These are phyloP conservation scores for Bombus pascuorum DNA, from an alignment of 1,140 invertebrate species.

Conservation along the genomic window DNA sequence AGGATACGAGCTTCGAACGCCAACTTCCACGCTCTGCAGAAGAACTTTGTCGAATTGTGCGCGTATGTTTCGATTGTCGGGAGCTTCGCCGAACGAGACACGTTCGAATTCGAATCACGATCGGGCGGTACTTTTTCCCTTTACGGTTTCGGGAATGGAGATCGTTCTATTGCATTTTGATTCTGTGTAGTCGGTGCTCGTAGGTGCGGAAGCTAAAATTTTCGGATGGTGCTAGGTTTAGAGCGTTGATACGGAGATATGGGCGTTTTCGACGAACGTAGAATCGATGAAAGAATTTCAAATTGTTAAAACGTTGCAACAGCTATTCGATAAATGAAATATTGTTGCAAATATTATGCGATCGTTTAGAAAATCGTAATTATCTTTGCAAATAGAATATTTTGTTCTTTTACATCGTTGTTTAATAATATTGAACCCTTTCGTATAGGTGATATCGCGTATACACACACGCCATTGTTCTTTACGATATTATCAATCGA, in stretches of 20 bases:
- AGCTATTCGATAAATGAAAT: not conserved
- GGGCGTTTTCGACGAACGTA: not conserved
- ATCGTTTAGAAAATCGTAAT: no score
- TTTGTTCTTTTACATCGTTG: not conserved
- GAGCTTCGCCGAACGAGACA: not conserved
- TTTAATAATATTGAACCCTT: no score
- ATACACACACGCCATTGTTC: no score
- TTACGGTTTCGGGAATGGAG: not conserved
- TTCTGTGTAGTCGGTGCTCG: not conserved
- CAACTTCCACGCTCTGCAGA: not conserved
- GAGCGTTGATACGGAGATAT: not conserved
- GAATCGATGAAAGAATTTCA: not conserved
- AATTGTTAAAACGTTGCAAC: not conserved
- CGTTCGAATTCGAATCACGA: slow-evolving; percentile 17
- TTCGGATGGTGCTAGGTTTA: not conserved
- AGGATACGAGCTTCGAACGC: not conserved
- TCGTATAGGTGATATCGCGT: no score
- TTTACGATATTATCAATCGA: not conserved
- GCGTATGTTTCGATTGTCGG: not conserved
- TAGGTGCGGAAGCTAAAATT: not conserved
- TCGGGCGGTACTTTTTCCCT: not conserved
- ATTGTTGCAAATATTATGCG: no score
- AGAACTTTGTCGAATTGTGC: not conserved
- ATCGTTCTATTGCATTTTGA: not conserved
- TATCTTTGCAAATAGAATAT: not conserved